These are phyloP conservation scores for Epistrophella euchroma DNA, from an alignment of 2,888 invertebrate genomes.

Conservation along the genomic window DNA sequence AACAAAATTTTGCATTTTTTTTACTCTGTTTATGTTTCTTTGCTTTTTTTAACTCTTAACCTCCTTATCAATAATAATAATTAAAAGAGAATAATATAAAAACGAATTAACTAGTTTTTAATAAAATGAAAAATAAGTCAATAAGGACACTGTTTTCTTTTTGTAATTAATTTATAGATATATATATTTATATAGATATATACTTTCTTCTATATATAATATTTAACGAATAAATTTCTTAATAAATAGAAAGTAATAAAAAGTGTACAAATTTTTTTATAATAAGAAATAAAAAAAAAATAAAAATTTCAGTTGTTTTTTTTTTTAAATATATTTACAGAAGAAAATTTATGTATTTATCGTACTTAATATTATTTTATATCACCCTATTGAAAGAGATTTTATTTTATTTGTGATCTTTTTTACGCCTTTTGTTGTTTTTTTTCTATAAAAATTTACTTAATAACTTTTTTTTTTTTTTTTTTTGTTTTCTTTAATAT, in stretches of 20 bases:
- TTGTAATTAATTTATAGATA: constrained; percentile 46
- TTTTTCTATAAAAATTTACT: constrained; percentile 67
- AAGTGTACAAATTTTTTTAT: constrained; percentile 63
- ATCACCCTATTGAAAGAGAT: constrained; percentile 72
- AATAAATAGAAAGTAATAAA: constrained; percentile 59
- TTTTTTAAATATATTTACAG: constrained; percentile 65
- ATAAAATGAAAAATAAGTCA: constrained; percentile 61
- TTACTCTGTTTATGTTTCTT: constrained; percentile 47
- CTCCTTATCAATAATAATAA: constrained; percentile 29
- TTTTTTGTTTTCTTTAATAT: constrained; percentile 40
- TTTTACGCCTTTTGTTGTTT: constrained; percentile 30
- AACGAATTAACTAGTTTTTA: constrained; percentile 49
- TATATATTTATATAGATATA: constrained; percentile 48
- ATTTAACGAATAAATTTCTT: constrained; percentile 43
- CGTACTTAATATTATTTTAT: constrained; percentile 60
- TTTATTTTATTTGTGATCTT: constrained; percentile 58
- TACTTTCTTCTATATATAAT: constrained; percentile 40
- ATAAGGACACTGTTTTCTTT: constrained; percentile 70
- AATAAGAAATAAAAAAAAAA: constrained; percentile 13
- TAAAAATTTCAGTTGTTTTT: constrained; percentile 19
- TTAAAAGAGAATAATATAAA: constrained; percentile 7
- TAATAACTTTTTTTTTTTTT: constrained; percentile 23
- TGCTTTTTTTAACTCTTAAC: constrained; percentile 23
- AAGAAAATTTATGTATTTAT: constrained; percentile 45
- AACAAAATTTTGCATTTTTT: constrained; percentile 56